Evolutionary conservation across 2,888 invertebrate species (phyloP).

Genomic region (Heliconius aoede): DNA sequence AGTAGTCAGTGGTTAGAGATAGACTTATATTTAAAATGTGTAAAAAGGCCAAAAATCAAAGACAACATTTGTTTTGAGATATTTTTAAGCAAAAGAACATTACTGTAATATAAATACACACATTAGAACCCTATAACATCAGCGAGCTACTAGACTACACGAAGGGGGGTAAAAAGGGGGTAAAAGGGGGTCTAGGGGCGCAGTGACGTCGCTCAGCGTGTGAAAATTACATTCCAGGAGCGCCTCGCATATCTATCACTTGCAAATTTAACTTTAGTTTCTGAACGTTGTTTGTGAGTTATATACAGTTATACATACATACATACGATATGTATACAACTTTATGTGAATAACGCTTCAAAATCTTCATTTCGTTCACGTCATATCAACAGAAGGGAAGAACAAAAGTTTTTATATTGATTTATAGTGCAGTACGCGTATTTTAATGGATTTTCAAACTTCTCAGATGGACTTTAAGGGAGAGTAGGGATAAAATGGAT

Average conservation of each 20-base stretch:
- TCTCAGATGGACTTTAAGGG: background rate
- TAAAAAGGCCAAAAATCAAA: no score
- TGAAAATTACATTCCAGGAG: constrained; percentile 84
- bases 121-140: background rate
- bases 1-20: no score
- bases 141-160: constrained; percentile 38
- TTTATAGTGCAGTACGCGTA: background rate
- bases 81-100: background rate
- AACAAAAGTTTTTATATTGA: background rate
- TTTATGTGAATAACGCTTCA: constrained; percentile 14
- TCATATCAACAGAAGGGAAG: background rate
- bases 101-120: background rate
- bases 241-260: constrained; percentile 84
- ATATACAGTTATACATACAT: constrained; percentile 24
- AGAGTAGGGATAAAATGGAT: background rate
- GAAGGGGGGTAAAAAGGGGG: constrained; percentile 35
- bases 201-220: constrained; percentile 79
- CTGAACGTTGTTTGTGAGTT: constrained; percentile 54
- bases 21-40: no score
- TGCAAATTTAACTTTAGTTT: constrained; percentile 83
- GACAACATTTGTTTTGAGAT: no score
- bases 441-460: constrained; percentile 1
- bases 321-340: constrained; percentile 1
- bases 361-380: constrained; percentile 36
- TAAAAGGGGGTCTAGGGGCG: constrained; percentile 53